Conservation (phyloP, 92 coral and sea anemone species). For the Metridium senile region DNA sequence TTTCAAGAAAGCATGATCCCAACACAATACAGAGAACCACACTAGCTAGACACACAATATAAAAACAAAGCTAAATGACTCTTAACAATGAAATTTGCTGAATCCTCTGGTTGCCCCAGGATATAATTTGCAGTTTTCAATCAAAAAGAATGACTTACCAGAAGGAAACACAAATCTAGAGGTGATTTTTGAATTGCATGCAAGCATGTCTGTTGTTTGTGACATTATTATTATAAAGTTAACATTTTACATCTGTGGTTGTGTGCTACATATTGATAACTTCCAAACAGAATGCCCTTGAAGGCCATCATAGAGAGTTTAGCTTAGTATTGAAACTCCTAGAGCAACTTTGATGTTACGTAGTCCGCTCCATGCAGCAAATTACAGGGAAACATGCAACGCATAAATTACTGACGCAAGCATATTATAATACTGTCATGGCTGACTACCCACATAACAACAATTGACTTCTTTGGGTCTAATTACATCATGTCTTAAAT, state of each 20-base stretch:
- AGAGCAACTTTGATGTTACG: not conserved
- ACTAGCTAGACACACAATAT: slow-evolving; percentile 14
- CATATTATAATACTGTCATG: slow-evolving; percentile 23
- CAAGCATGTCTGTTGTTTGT: slow-evolving; percentile 39
- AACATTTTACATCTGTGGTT: slow-evolving; percentile 25
- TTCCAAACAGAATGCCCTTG: slow-evolving; percentile 1
- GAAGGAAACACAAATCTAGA: slow-evolving; percentile 7
- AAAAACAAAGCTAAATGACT: not conserved
- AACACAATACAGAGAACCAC: not conserved
- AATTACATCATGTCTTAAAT: slow-evolving; percentile 40
- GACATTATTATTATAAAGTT: slow-evolving; percentile 28
- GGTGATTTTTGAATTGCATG: slow-evolving; percentile 38
- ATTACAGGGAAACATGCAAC: slow-evolving; percentile 27
- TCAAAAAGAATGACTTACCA: slow-evolving; percentile 19
- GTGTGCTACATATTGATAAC: not conserved
- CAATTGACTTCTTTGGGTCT: slow-evolving; percentile 6
- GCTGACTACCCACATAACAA: slow-evolving; percentile 41
- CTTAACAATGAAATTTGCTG: not conserved
- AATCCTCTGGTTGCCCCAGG: not conserved
- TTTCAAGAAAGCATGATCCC: not conserved
- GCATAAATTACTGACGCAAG: slow-evolving; percentile 28
- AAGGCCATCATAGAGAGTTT: not conserved
- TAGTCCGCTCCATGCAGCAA: not conserved
- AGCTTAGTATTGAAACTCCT: not conserved
- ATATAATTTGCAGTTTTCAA: not conserved